These are phyloP conservation scores for Drosophila auraria DNA, from an alignment of 1,140 invertebrate species.

Conservation along the genomic window DNA sequence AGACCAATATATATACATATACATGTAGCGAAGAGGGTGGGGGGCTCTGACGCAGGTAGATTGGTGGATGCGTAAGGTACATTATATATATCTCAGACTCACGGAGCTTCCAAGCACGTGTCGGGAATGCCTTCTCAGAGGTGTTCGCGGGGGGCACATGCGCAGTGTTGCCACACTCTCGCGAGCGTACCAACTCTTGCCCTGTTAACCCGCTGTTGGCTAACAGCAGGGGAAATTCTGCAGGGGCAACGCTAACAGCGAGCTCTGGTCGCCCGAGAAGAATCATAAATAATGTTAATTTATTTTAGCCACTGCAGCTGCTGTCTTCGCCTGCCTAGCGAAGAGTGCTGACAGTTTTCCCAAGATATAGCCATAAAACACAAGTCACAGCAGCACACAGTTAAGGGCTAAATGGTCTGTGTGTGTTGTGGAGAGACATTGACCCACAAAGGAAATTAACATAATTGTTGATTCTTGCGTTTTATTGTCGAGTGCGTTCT, in stretches of 20 bases:
- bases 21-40: conserved; percentile 33
- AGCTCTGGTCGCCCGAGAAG: conserved; percentile 24
- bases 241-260: neutral
- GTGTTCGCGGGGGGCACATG: conserved; percentile 61
- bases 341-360: conserved; percentile 51
- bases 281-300: conserved; percentile 70
- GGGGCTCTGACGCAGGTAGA: conserved; percentile 81
- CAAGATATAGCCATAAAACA: conserved; percentile 60
- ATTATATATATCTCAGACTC: conserved; percentile 69
- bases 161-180: conserved; percentile 34
- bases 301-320: conserved; percentile 53
- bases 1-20: conserved; percentile 42
- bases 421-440: conserved; percentile 57
- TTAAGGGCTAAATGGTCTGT: neutral
- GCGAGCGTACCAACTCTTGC: conserved; percentile 10
- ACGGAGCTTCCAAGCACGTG: conserved; percentile 64
- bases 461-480: conserved; percentile 75
- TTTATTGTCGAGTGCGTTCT: conserved; percentile 67
- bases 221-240: conserved; percentile 63
- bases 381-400: conserved; percentile 15
- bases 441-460: conserved; percentile 77
- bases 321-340: conserved; percentile 40
- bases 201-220: conserved; percentile 28
- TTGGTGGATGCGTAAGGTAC: conserved; percentile 84
- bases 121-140: conserved; percentile 27